These are phyloP conservation scores for Pomacea maculata DNA, from an alignment of 1,140 invertebrate genomes.

Conservation along the genomic window DNA sequence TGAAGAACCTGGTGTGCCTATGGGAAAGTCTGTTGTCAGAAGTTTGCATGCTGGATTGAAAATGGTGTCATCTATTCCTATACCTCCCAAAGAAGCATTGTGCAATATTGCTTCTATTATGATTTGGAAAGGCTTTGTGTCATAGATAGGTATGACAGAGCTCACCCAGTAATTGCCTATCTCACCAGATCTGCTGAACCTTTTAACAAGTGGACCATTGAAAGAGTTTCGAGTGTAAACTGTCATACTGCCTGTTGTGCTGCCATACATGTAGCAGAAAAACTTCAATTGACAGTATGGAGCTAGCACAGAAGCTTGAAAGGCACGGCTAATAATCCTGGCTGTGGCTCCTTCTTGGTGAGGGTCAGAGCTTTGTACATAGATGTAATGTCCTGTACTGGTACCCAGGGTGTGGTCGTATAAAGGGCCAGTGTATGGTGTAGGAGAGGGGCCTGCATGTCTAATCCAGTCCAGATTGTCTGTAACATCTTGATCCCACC, in stretches of 20 bases:
- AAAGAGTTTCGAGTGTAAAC: slow-evolving; percentile 45
- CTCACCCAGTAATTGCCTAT: slow-evolving; percentile 44
- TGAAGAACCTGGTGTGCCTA: slow-evolving; percentile 30
- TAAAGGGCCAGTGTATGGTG: slow-evolving; percentile 49
- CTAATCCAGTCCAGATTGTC: slow-evolving; percentile 58
- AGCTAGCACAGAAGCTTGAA: slow-evolving; percentile 26
- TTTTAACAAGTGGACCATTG: slow-evolving; percentile 31
- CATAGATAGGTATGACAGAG: slow-evolving; percentile 41
- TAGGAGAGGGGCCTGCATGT: slow-evolving; percentile 41
- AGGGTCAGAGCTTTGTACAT: slow-evolving; percentile 77
- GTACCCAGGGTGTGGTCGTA: slow-evolving; percentile 57
- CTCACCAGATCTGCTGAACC: slow-evolving; percentile 30
- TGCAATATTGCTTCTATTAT: slow-evolving; percentile 53
- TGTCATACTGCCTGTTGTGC: slow-evolving; percentile 45
- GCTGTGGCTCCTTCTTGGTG: slow-evolving; percentile 75
- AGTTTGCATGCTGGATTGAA: slow-evolving; percentile 56
- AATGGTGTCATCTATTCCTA: slow-evolving; percentile 61
- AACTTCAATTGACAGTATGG: slow-evolving; percentile 66
- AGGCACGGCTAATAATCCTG: slow-evolving; percentile 68
- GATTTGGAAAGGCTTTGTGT: slow-evolving; percentile 48
- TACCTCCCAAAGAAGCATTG: slow-evolving; percentile 50
- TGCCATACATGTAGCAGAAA: slow-evolving; percentile 82
- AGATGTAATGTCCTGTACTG: slow-evolving; percentile 78
- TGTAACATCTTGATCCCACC: slow-evolving; percentile 50
- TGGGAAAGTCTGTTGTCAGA: slow-evolving; percentile 22